Conservation (phyloP, 2,797 vertebrate species). For the Mormyrus hasselquistii region DNA sequence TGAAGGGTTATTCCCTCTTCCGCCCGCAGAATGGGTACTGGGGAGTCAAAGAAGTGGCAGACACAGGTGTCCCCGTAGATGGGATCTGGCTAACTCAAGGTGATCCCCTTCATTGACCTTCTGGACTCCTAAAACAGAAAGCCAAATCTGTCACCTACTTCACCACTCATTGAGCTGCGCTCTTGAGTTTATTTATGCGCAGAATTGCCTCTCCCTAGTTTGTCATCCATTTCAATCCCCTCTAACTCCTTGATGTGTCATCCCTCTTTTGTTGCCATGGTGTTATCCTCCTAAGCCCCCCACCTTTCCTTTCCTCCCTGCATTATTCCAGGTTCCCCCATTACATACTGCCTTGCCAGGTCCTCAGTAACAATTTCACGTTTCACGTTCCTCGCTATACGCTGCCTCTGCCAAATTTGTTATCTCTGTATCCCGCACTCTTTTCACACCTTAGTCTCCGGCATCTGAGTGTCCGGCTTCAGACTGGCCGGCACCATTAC, state of each 20-base stretch:
- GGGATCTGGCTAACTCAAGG: neutral
- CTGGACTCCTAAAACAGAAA: neutral
- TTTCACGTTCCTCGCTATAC: slow-evolving; percentile 9
- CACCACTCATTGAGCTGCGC: neutral
- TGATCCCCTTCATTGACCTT: neutral
- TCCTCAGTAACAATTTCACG: slow-evolving; percentile 10
- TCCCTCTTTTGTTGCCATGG: neutral
- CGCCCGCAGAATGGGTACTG: neutral
- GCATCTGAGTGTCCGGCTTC: slow-evolving; percentile 31
- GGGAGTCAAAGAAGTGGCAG: neutral
- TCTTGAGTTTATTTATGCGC: neutral
- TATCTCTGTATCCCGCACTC: slow-evolving; percentile 14
- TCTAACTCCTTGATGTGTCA: neutral
- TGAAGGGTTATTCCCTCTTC: neutral
- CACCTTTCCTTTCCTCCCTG: neutral
- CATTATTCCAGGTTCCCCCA: neutral
- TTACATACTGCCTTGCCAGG: neutral
- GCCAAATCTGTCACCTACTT: neutral
- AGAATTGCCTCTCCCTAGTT: neutral
- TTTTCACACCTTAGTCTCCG: slow-evolving; percentile 29
- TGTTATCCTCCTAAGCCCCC: neutral
- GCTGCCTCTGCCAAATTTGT: slow-evolving; percentile 13
- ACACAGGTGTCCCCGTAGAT: neutral
- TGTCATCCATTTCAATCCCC: neutral
- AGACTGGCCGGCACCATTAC: slow-evolving; percentile 80